Base-by-base conservation (phyloP, 2,888 invertebrate genomes). In the Tipula helvola region DNA sequence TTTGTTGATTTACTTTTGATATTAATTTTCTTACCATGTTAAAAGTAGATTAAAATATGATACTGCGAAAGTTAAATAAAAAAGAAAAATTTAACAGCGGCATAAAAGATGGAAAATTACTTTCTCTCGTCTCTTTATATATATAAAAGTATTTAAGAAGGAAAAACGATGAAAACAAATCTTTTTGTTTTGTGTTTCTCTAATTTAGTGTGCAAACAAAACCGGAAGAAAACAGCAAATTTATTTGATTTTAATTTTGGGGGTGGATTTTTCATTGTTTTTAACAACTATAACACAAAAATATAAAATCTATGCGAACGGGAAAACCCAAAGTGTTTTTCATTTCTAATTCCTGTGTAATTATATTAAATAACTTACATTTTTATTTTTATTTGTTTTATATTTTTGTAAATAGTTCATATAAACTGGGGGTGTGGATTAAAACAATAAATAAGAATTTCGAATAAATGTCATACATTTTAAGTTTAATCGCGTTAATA, bases 1-100 rank as follows among this genome's bases (percentile, higher is more conserved):
- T 71, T 71, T 71, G 71, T 71, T 71, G 71, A 71, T 71, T 71
- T 71, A 71, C 71, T 71, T n/a, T 71, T 71, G 71, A 71, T 71
- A 71, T 71, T 10, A 71, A 28, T 71, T 28, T 18, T 8, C 71
- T 71, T 71, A 28, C 71, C 71, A 71, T 71, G 71, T 71, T 71
- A 71, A 71, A 71, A 71, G 71, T 71, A 71, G 71, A 71, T 71
- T 71, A 71, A 71, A 71, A 71, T 71, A 71, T 71, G 71, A 71
- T 71, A 71, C 71, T 28, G 71, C 28, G 10, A 71, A 71, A 71
- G 71, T 71, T 71, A 71, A 71, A 71, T 71, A 71, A 71, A 71
- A n/a, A 71, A 18, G 2, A 71, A 71, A 71, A 71, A 71, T 28
- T 71, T 28, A 71, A 71, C 28, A 71, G 10, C 8, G 3, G 28